Base-by-base conservation (phyloP, 2,113 vertebrate genomes). In the Pachypanchax playfairii region DNA sequence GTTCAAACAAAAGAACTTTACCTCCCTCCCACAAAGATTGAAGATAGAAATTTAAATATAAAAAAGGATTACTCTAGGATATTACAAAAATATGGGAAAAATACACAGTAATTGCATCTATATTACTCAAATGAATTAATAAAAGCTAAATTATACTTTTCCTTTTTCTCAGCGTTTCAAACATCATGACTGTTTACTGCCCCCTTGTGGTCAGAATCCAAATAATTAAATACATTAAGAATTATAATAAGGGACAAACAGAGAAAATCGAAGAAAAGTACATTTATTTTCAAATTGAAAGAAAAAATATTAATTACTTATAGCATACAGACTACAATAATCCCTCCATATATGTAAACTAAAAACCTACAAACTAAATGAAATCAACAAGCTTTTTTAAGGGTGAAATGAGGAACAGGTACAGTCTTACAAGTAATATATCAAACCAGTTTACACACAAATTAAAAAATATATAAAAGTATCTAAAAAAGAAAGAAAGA, bases 101-200 rank as follows among this genome's bases (percentile, higher is more conserved):
- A 52, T 36, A 43, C 5, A 8, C 15, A 68, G 52, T 10, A 13
- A 58, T 28, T 49, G 17, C 18, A 2, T 53, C 67, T 53, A 17
- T 21, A 66, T 55, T 48, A 48, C 18, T 55, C 33, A 56, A 65
- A 28, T 39, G 43, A 62, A 55, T 9, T 49, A 53, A 33, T 51
- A 21, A 25, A 46, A 31, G 31, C 14, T 13, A 5, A 35, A 21
- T 46, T 22, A 8, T 17, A 46, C 43, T 22, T n/a, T 26, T 5
- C 1, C 1, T 12, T 20, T 33, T 3, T 12, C 3, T 50, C 18
- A 10, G 3, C 22, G 57, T 0, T 49, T 13, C 0, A 6, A 2
- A 1, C 63, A 25, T 17, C 2, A 8, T 59, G 61, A 48, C 24
- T 70, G 11, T 69, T 63, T 85, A 85, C 78, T 89, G 82, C 84